Evolutionary conservation across 2,797 vertebrate genomes (phyloP).

Genomic region (Syngnathus acus): DNA sequence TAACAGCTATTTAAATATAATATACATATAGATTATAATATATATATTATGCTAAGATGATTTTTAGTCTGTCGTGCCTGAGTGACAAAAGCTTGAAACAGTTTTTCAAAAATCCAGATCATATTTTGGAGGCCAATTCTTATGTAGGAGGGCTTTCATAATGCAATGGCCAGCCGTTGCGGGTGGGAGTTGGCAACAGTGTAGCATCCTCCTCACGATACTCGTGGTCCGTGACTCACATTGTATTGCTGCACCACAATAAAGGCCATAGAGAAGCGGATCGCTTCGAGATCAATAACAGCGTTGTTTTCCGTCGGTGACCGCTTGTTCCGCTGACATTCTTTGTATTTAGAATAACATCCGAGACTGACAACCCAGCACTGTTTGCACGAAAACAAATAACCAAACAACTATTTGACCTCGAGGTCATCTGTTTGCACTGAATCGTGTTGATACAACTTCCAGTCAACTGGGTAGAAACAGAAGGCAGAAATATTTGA

Average conservation of each 20-base stretch:
- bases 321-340: conserved; percentile 19
- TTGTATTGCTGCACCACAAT: conserved; percentile 38
- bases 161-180: conserved; percentile 23
- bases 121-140: conserved; percentile 2
- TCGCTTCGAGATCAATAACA: conserved; percentile 32
- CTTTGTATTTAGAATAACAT: conserved; percentile 3
- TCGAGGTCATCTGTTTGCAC: background rate
- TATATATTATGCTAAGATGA: too few species aligned
- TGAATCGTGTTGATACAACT: too few species aligned
- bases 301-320: conserved; percentile 42
- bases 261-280: conserved; percentile 24
- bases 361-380: background rate
- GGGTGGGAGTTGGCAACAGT: conserved; percentile 42
- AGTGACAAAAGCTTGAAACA: background rate
- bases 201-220: conserved; percentile 9
- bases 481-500: too few species aligned
- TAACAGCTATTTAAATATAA: too few species aligned
- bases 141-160: conserved; percentile 22
- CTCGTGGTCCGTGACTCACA: conserved; percentile 49
- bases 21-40: too few species aligned
- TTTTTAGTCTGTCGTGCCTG: background rate
- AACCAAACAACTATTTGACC: background rate
- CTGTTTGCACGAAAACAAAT: conserved; percentile 14
- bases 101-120: background rate
- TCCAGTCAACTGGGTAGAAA: too few species aligned